These are phyloP conservation scores for Glomeris marginata DNA, from an alignment of 2,888 invertebrate genomes.

Conservation along the genomic window DNA sequence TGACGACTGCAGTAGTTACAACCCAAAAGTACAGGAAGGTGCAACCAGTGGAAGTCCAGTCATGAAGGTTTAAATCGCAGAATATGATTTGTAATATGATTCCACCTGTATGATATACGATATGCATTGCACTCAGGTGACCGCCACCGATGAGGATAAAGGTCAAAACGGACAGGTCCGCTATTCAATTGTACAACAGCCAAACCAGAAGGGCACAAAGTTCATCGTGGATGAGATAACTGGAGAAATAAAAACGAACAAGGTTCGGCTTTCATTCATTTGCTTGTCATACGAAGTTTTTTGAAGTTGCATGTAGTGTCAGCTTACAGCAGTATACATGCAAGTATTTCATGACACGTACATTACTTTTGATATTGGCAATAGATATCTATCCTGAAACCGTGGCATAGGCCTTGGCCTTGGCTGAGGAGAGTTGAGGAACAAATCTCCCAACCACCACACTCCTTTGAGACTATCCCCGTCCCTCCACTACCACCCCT, in stretches of 20 bases:
- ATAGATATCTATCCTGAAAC: too few relatives aligned
- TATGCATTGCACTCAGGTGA: conserved; percentile 31
- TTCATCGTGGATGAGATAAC: conserved; percentile 92
- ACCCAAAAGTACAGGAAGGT: conserved; percentile 86
- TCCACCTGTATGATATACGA: too few relatives aligned
- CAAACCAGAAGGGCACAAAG: conserved; percentile 85
- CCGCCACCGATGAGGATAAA: conserved; percentile 89
- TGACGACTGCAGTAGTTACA: conserved; percentile 82
- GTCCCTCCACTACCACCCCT: too few relatives aligned
- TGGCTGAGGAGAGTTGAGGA: too few relatives aligned
- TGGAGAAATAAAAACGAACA: conserved; percentile 86
- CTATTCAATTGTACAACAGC: conserved; percentile 93
- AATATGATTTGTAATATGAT: neutral
- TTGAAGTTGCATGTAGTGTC: too few relatives aligned
- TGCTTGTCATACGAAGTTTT: neutral
- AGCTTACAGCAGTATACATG: too few relatives aligned
- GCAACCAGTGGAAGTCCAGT: conserved; percentile 87
- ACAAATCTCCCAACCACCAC: too few relatives aligned
- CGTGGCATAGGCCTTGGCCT: too few relatives aligned
- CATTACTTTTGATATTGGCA: too few relatives aligned
- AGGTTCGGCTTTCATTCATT: conserved; percentile 33
- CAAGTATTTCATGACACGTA: too few relatives aligned
- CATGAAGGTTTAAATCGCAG: conserved; percentile 51
- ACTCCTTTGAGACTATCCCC: too few relatives aligned
- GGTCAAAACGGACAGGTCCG: conserved; percentile 49